Base-by-base conservation (phyloP, 2,888 invertebrate genomes). In the Augiades crinisus region DNA sequence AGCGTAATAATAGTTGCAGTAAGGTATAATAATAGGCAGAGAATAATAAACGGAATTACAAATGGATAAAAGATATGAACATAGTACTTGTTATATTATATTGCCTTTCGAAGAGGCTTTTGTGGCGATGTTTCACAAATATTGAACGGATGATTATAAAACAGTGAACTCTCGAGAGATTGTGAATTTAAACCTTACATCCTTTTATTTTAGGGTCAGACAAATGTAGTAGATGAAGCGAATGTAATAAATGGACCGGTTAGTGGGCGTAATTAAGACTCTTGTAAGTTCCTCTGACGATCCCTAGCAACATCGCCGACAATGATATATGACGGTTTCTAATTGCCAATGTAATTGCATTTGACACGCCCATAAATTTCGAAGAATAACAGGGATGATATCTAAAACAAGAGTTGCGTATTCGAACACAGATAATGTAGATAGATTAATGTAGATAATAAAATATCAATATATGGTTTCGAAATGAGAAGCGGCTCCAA, bases 301-400 rank as follows among this genome's bases (percentile, higher is more conserved):
- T 56, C 41, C 34, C 60, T 61, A 59, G 62, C 64, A 65, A 63
- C 57, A 58, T 56, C 45, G 43, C 47, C 47, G 56, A 40, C 63
- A 55, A 54, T 61, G 59, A 61, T 59, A 61, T 59, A 65, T 62
- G 55, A 47, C 58, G 55, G 56, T 65, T 67, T 68, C 63, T 64
- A 67, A 67, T 67, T 62, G 60, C 60, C 52, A 57, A 58, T 63
- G 54, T 68, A 59, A 60, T 65, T 61, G 60, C 58, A 44, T 33
- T 38, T 24, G 53, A 59, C 45, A 53, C 55, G 55, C 54, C 49
- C 27, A 43, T 50, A 50, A 49, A 50, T 50, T 50, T 49, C 27
- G 27, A 41, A 49, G 34, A 50, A 43, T 30, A 43, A 12, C 41
- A 27, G 19, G 24, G 19, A 36, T 36, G 36, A 36, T 27, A 14